Evolutionary conservation across 2,113 vertebrate species (phyloP).

Genomic region (Misgurnus mizolepis): DNA sequence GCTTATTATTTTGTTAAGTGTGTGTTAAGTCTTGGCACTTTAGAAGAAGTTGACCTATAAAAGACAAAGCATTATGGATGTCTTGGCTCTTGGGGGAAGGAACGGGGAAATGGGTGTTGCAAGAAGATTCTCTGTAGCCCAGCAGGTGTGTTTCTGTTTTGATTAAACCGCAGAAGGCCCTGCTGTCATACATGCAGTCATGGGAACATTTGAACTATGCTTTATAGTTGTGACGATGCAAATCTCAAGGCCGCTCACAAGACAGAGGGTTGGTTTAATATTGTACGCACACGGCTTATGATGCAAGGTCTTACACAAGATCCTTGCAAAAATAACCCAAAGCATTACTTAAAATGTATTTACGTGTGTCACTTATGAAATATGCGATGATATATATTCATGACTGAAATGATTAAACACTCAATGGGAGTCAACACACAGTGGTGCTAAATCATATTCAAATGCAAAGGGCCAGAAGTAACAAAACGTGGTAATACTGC

Average conservation of each 20-base stretch:
- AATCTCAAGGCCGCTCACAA: not conserved
- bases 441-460: not conserved
- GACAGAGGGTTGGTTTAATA: not conserved
- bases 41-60: constrained; percentile 12
- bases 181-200: constrained; percentile 32
- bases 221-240: not conserved
- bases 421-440: not conserved
- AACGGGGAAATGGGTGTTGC: constrained; percentile 3
- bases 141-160: constrained; percentile 56
- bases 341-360: not conserved
- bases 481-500: not conserved
- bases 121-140: constrained; percentile 44
- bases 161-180: constrained; percentile 39
- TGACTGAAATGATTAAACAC: not conserved
- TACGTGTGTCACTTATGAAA: not conserved
- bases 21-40: constrained; percentile 35
- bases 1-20: constrained; percentile 28
- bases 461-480: not conserved
- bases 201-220: constrained; percentile 23
- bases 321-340: not conserved
- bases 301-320: not conserved
- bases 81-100: constrained; percentile 28
- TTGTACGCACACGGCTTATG: not conserved
- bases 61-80: constrained; percentile 32
- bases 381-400: too few relatives aligned